phyloP scores from a whole-genome alignment of 2,113 vertebrate species.

The Tetraodon nigroviridis region DNA sequence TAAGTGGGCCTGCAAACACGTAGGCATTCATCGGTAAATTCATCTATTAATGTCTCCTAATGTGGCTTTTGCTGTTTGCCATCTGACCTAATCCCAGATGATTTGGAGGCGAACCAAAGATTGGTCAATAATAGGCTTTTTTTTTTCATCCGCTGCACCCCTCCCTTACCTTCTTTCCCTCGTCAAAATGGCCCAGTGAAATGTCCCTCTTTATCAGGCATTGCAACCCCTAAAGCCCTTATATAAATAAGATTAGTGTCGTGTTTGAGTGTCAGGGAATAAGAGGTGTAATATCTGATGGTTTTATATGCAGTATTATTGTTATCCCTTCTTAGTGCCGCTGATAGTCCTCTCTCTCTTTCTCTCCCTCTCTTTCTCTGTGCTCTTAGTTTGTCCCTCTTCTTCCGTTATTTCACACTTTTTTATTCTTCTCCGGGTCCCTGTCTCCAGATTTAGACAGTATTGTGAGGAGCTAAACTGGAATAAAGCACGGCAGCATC shows the following conservation, averaged over 20 bases:
- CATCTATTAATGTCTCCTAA: constrained; percentile 23
- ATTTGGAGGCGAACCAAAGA: constrained; percentile 66
- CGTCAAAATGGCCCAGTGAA: constrained; percentile 55
- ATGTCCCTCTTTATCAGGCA: constrained; percentile 67
- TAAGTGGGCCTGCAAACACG: constrained; percentile 32
- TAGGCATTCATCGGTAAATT: constrained; percentile 7
- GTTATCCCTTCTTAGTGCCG: constrained; percentile 75
- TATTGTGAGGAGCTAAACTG: constrained; percentile 68
- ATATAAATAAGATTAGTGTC: constrained; percentile 82
- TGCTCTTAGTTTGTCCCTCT: constrained; percentile 23
- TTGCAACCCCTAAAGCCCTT: constrained; percentile 75
- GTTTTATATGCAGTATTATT: constrained; percentile 77
- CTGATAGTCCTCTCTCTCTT: constrained; percentile 57
- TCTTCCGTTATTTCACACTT: constrained; percentile 36
- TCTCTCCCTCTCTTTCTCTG: constrained; percentile 14
- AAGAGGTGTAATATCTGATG: constrained; percentile 78
- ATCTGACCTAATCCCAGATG: constrained; percentile 62
- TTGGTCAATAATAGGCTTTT: constrained; percentile 64
- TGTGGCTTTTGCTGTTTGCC: constrained; percentile 42
- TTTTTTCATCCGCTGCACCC: constrained; percentile 43
- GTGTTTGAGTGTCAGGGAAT: constrained; percentile 71
- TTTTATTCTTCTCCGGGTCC: constrained; percentile 50
- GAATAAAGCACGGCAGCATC: constrained; percentile 60
- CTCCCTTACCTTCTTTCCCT: constrained; percentile 17
- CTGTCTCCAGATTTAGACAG: constrained; percentile 60